Base-by-base conservation (phyloP, 2,113 vertebrate genomes). In the Sphaerodactylus townsendi region DNA sequence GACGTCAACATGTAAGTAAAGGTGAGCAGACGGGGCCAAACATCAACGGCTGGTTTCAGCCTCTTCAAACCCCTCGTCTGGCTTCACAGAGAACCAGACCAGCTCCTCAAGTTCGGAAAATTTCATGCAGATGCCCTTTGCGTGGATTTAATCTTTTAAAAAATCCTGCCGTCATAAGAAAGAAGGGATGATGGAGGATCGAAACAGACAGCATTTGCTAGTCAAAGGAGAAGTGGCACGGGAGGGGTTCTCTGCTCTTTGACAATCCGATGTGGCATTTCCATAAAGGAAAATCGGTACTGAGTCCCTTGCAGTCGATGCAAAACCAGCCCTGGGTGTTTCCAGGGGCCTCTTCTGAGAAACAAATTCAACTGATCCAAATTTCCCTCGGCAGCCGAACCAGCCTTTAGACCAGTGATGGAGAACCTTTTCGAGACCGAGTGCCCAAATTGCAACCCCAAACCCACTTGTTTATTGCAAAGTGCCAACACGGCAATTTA, bases 231-330 rank as follows among this genome's bases (percentile, higher is more conserved):
- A 80, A 91, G 85, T 59, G 59, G 39, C 4, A 78, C 7, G 84
- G 62, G 15, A 76, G 85, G n/a, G 35, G 3, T 48, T 83, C 83
- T 88, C 0, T 23, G 72, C 88, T 86, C 62, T 90, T 91, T 92
- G 33, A 53, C 46, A 74, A 86, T 88, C 83, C 84, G 77, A 62
- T 3, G 4, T 44, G 48, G 33, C 10, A 91, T 91, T 93, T 93
- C 89, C 91, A 81, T 93, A 74, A 33, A 93, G 90, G 87, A 88
- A 93, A 93, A 95, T 86, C 85, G 0, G 65, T 13, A 25, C 76
- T 64, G 77, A 72, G 85, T 59, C 85, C 21, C 62, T 81, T 66
- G 69, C 2, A 83, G 69, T 76, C 21, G 76, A 94, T 94, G 89
- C 86, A 91, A 93, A 94, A 62, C 59, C 90, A 33, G 35, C 30